These are phyloP conservation scores for Pluvianellus socialis DNA, from an alignment of 2,113 vertebrate genomes.

Conservation along the genomic window DNA sequence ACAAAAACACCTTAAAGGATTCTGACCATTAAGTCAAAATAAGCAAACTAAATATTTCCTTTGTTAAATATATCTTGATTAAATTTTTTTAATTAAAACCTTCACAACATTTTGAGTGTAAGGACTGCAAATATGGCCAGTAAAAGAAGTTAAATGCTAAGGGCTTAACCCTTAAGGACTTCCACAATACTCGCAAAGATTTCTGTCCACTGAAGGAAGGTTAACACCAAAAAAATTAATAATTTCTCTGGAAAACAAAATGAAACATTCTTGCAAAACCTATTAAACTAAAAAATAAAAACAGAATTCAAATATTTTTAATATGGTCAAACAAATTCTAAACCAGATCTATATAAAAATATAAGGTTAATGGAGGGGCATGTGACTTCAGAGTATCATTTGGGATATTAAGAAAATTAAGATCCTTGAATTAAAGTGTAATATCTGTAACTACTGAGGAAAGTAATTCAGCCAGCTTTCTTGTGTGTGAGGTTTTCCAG, in stretches of 20 bases:
- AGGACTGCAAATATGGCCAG: background rate
- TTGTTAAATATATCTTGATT: background rate
- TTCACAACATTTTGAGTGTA: background rate
- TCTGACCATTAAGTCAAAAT: background rate
- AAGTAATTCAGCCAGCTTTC: background rate
- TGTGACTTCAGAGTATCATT: background rate
- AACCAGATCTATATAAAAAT: background rate
- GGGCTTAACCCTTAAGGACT: background rate
- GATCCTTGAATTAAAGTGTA: background rate
- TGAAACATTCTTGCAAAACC: background rate
- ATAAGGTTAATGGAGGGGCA: background rate
- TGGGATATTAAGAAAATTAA: background rate
- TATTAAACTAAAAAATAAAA: background rate
- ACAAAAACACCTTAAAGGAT: background rate
- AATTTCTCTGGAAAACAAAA: background rate
- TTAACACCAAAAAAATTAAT: background rate
- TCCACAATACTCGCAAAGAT: background rate
- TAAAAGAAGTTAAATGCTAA: background rate
- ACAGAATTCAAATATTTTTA: background rate
- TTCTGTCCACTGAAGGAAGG: background rate
- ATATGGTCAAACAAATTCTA: background rate
- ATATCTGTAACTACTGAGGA: background rate
- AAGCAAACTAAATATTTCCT: background rate
- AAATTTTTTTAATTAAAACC: background rate
- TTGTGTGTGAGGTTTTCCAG: background rate